Evolutionary conservation across 1,140 invertebrate species (phyloP).

Genomic region (Parapsyche elsis): DNA sequence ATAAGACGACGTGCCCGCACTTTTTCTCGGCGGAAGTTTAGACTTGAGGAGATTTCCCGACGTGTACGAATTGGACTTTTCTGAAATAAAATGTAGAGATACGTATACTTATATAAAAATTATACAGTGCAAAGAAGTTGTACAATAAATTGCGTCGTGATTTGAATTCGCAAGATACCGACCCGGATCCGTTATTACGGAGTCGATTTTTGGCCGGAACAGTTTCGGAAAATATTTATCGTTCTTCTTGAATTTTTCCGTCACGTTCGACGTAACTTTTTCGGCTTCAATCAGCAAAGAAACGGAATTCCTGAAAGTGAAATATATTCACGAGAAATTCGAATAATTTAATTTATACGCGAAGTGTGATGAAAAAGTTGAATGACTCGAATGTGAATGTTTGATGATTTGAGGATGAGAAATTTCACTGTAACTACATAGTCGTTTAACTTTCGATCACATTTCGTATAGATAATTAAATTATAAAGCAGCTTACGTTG

Average conservation of each 20-base stretch:
- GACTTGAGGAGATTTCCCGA: constrained; percentile 41
- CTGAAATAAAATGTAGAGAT: constrained; percentile 14
- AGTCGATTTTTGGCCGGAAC: constrained; percentile 27
- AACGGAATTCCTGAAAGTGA: neutral
- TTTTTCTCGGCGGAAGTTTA: constrained; percentile 20
- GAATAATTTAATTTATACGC: neutral
- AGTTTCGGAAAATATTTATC: constrained; percentile 38
- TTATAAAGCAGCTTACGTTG: neutral
- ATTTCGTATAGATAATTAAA: too few species aligned
- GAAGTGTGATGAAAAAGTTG: too few species aligned
- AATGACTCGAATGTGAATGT: too few species aligned
- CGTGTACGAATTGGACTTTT: constrained; percentile 6
- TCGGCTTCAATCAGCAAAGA: neutral
- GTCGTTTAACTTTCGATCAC: too few species aligned
- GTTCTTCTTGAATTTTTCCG: constrained; percentile 21
- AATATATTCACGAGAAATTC: neutral
- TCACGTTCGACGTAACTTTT: constrained; percentile 9
- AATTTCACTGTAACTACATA: too few species aligned
- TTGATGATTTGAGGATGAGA: too few species aligned
- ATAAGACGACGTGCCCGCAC: constrained; percentile 24
- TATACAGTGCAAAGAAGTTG: neutral
- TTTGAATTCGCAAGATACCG: constrained; percentile 14
- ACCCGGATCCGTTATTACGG: neutral
- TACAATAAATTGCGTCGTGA: constrained; percentile 29
- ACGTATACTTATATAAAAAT: neutral